These are phyloP conservation scores for Gorsachius goisagi DNA, from an alignment of 2,113 vertebrate species.

Conservation along the genomic window DNA sequence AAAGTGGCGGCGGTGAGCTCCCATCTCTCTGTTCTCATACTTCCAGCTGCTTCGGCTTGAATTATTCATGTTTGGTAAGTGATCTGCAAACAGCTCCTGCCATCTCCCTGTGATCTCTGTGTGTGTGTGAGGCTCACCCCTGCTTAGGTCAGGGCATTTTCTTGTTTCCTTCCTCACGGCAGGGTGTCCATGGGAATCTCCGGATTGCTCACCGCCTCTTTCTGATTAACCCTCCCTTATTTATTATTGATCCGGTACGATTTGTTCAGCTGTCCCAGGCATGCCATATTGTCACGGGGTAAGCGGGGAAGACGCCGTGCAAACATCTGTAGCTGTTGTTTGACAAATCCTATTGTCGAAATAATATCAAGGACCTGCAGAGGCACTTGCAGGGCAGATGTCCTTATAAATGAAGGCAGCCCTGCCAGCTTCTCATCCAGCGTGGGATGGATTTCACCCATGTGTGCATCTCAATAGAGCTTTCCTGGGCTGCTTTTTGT, in stretches of 20 bases:
- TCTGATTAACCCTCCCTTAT: background rate
- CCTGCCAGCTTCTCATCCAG: background rate
- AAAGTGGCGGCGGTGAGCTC: background rate
- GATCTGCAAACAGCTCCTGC: conserved; percentile 50
- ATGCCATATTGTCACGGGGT: fast-evolving
- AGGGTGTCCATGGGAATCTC: conserved; percentile 4
- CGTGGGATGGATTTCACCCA: background rate
- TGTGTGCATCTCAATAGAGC: background rate
- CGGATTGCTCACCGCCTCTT: background rate
- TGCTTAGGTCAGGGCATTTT: conserved; percentile 35
- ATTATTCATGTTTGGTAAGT: conserved; percentile 35
- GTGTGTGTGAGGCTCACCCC: background rate
- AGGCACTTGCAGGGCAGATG: background rate
- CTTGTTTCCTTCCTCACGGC: background rate
- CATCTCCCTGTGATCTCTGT: conserved; percentile 32
- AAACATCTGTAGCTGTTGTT: background rate
- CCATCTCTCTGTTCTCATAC: background rate
- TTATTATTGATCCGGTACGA: background rate
- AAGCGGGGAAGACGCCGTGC: background rate
- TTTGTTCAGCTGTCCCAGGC: background rate
- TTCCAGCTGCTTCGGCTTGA: conserved; percentile 3
- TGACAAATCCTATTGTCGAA: background rate
- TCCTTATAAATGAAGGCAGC: background rate
- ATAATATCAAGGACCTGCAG: background rate
- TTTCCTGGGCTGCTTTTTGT: background rate